Base-by-base conservation (phyloP, 2,797 vertebrate genomes). In the Lagocephalus sceleratus region DNA sequence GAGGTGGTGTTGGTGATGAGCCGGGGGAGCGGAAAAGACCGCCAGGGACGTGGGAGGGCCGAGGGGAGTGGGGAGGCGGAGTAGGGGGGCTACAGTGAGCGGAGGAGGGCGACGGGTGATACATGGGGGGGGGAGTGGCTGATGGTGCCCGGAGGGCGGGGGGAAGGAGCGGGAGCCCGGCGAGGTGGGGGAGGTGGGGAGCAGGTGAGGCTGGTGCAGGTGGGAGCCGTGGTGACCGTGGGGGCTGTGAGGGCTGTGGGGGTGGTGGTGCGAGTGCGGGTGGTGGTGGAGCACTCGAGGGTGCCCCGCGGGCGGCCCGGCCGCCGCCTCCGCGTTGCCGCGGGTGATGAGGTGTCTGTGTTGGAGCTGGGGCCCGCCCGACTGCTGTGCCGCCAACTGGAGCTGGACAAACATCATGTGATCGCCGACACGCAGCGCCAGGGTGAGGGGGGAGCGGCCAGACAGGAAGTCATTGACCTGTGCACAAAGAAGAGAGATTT, bases 331-430 rank as follows among this genome's bases (percentile, higher is more conserved):
- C 14, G 92, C 77, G 3, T 88, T 92, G 0, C 92, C 90, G 52
- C 93, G 88, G n/a, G 93, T 87, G 4, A 95, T 89, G 19, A 95
- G 74, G 25, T 96, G 95, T 62, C 94, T 92, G 63, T 97, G 94
- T 57, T 95, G 93, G 12, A 95, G 92, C 47, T 94, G 91, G 1
- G 90, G 90, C 16, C 89, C 91, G 0, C 91, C 88, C 0, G 92
- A 83, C 60, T 98, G 95, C 82, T 97, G 95, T 0, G 96, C 94
- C 0, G 95, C 94, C 60, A 98, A 75, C 85, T 95, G 94, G 14
- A 96, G 93, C 80, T 96, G 95, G 54, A 95, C 94, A 46, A 96
- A 96, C 94, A 97, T 95, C 94, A 97, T 95, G 79, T 95, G 94
- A 71, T 96, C 95, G 0, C 95, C 95, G 1, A 98, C 96, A 0